A percentile compares a stretch with the other conserved stretches of the same genome.
These are phyloP conservation scores for Bombycilla garrulus DNA, from an alignment of 2,113 vertebrate species.

Conservation along the genomic window DNA sequence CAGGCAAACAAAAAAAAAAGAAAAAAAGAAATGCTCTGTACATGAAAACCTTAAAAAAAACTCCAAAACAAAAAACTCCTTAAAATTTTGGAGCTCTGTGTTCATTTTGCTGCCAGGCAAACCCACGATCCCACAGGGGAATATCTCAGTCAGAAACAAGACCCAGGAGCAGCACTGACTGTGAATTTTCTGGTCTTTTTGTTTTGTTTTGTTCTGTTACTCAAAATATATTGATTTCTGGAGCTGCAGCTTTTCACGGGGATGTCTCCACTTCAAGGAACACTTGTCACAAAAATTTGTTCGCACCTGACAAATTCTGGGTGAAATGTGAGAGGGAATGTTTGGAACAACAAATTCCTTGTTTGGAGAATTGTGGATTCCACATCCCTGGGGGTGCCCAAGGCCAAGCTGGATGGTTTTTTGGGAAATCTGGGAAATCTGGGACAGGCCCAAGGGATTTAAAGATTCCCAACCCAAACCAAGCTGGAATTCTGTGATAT, in stretches of 20 bases:
- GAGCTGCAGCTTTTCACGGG: neutral
- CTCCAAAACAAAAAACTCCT: neutral
- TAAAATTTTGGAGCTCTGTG: neutral
- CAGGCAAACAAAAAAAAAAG: neutral
- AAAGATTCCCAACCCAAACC: neutral
- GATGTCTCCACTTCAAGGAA: neutral
- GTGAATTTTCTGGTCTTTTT: neutral
- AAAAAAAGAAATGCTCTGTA: no score
- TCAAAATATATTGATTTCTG: neutral
- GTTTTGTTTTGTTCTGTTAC: neutral
- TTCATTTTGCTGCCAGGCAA: neutral
- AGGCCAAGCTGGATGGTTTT: rapidly evolving
- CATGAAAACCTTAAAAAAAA: neutral
- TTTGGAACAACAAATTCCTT: neutral
- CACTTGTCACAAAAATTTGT: neutral
- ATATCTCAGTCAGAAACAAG: neutral
- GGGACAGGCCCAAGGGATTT: neutral
- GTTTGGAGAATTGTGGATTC: neutral
- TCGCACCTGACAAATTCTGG: neutral
- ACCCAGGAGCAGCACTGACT: neutral
- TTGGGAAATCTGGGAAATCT: rapidly evolving
- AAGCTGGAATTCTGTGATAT: neutral
- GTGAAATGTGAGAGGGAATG: neutral
- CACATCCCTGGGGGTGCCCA: neutral
- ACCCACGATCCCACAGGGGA: neutral